Evolutionary conservation across 1,140 invertebrate species (phyloP), one percentile per base, ranked within the genome.

Genomic region (Harpegnathos saltator): DNA sequence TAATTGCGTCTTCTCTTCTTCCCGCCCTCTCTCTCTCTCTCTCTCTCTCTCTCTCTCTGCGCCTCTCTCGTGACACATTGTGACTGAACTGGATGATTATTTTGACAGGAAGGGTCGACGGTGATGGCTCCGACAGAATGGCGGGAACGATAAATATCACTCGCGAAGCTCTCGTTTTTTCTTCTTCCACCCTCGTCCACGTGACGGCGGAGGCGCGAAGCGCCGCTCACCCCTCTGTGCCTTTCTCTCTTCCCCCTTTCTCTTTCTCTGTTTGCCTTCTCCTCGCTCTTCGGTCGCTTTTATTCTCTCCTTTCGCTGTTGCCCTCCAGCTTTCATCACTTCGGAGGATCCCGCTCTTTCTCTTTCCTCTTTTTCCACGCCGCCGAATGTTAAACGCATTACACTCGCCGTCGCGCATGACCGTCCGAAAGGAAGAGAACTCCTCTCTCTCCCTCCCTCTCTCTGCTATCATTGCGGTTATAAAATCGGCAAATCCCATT

Each of bases 311-410:
- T 73, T 62, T 58, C 54, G 17, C 15, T 77, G 29, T 26, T 50
- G 38, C 62, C 14, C 33, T n/a, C n/a, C n/a, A n/a, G 19, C 83
- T 73, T 75, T 84, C 56, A 69, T 66, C 62, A 50, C 24, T 24
- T 80, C 52, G n/a, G n/a, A n/a, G n/a, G n/a, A n/a, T 12, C 24
- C 17, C 58, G 17, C 44, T 22, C 22, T 4, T 54, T 22, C 22
- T 4, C 33, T 29, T 83, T 81, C 78, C 68, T 73, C 71, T 77
- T 82, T 77, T 56, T 66, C 26, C n/a, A 33, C 83, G 77, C 50
- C 50, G 24, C 44, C 82, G 81, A 63, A 77, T 54, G 44, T 77
- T 65, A 65, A 77, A 65, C 44, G 59, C 62, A n/a, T n/a, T n/a
- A n/a, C n/a, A n/a, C n/a, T n/a, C n/a, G 59, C 62, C 29, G 44